phyloP scores from a whole-genome alignment of 2,797 vertebrate genomes.

The Oceanodroma leucorhoa region DNA sequence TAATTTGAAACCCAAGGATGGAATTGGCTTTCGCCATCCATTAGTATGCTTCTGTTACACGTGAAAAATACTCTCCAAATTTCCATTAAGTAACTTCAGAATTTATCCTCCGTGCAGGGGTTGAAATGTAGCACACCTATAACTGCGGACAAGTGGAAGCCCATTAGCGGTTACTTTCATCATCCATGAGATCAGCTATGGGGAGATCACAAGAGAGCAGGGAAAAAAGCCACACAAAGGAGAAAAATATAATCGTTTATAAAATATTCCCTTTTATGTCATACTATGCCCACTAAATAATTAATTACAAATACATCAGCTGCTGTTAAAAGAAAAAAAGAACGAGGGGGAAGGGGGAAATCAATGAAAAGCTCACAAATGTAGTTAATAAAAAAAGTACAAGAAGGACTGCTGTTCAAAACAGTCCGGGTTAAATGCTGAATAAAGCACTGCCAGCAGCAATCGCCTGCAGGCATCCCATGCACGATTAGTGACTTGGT shows the following conservation, averaged over 20 bases:
- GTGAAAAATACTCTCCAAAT: not conserved
- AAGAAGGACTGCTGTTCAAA: not conserved
- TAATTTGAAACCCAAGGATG: slow-evolving; percentile 30
- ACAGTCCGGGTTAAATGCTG: not conserved
- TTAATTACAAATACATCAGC: slow-evolving; percentile 54
- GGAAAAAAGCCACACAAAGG: slow-evolving; percentile 23
- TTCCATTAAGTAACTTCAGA: slow-evolving; percentile 27
- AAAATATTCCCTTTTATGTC: slow-evolving; percentile 62
- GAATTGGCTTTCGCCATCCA: not conserved
- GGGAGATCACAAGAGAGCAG: slow-evolving; percentile 19
- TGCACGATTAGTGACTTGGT: not conserved
- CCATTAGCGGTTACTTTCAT: slow-evolving; percentile 46
- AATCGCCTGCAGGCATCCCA: not conserved
- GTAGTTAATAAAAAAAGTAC: not conserved
- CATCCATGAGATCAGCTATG: slow-evolving; percentile 19
- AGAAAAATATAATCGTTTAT: slow-evolving; percentile 47
- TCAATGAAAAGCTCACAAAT: slow-evolving; percentile 24
- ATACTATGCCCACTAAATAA: slow-evolving; percentile 46
- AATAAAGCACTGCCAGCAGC: slow-evolving; percentile 30
- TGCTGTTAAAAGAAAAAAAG: not conserved
- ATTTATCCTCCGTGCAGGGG: not conserved
- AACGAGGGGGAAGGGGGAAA: accelerated
- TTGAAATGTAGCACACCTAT: slow-evolving; percentile 15
- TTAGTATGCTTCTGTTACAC: slow-evolving; percentile 5
- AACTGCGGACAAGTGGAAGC: not conserved